phyloP scores from a whole-genome alignment of 2,113 vertebrate species.

The Litocranius walleri region DNA sequence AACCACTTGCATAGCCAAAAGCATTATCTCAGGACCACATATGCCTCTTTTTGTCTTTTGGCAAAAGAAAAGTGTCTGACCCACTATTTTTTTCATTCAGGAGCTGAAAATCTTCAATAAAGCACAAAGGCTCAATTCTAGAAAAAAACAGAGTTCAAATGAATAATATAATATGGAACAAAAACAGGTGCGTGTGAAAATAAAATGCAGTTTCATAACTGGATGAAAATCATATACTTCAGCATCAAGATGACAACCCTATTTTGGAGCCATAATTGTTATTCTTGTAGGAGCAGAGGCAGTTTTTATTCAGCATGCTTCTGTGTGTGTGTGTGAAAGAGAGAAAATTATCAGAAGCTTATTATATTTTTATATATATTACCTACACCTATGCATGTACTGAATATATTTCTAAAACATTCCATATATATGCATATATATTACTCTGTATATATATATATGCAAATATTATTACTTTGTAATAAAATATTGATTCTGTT shows the following conservation, averaged over 20 bases:
- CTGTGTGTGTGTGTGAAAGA: background rate
- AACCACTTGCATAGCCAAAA: background rate
- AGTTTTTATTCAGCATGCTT: background rate
- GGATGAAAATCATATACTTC: constrained; percentile 47
- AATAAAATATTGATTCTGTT: background rate
- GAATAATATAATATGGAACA: constrained; percentile 30
- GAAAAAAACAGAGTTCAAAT: background rate
- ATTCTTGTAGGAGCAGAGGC: background rate
- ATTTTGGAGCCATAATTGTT: constrained; percentile 30
- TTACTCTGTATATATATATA: background rate
- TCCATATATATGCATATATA: background rate
- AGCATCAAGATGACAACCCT: constrained; percentile 27
- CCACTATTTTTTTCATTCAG: background rate
- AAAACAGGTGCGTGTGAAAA: constrained; percentile 21
- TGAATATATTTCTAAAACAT: background rate
- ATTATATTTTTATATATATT: background rate
- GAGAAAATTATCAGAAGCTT: background rate
- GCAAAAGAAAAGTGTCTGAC: background rate
- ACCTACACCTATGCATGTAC: background rate
- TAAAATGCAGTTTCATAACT: constrained; percentile 42
- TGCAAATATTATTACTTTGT: background rate
- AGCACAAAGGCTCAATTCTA: constrained; percentile 15
- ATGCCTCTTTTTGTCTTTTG: background rate
- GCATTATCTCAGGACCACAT: background rate
- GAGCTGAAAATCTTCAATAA: constrained; percentile 16